Percentiles rank a stretch among this genome's conserved stretches.
These are phyloP conservation scores for Zaprionus vittiger DNA, from an alignment of 1,140 invertebrate genomes.

Conservation along the genomic window DNA sequence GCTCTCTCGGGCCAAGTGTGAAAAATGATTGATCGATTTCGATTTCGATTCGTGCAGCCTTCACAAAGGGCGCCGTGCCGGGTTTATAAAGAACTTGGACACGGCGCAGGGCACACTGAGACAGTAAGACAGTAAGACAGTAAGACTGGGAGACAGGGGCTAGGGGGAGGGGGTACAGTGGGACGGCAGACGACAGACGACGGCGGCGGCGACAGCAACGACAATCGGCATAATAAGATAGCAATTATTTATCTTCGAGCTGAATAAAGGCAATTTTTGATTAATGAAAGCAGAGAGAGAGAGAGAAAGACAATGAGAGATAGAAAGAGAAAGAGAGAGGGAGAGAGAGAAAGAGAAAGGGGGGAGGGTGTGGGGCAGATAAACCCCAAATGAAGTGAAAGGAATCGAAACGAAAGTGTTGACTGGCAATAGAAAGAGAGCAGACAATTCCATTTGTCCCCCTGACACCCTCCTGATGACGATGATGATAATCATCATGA, in stretches of 20 bases:
- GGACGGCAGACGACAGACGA: constrained; percentile 20
- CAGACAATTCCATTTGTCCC: constrained; percentile 66
- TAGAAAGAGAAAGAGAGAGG: not conserved
- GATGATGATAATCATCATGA: constrained; percentile 7
- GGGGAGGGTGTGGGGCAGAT: not conserved
- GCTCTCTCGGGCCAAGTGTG: constrained; percentile 58
- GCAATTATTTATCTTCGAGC: constrained; percentile 72
- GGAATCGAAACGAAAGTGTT: constrained; percentile 75
- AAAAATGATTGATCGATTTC: constrained; percentile 80
- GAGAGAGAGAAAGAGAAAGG: not conserved
- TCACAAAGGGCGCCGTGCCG: constrained; percentile 64
- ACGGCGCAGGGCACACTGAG: not conserved
- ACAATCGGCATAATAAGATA: constrained; percentile 81
- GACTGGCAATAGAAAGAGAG: constrained; percentile 49
- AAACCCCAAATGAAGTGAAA: constrained; percentile 57
- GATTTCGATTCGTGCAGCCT: constrained; percentile 51
- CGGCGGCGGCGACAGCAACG: constrained; percentile 69
- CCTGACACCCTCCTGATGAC: constrained; percentile 8
- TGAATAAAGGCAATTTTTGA: constrained; percentile 71
- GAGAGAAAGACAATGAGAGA: not conserved
- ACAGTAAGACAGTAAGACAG: too few relatives aligned
- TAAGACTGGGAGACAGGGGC: too few relatives aligned
- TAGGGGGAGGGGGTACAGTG: not conserved
- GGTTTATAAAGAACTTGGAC: constrained; percentile 72
- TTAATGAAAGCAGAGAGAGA: constrained; percentile 67